These are phyloP conservation scores for Drepanosiphum platanoidis DNA, from an alignment of 2,888 invertebrate species.

Conservation along the genomic window DNA sequence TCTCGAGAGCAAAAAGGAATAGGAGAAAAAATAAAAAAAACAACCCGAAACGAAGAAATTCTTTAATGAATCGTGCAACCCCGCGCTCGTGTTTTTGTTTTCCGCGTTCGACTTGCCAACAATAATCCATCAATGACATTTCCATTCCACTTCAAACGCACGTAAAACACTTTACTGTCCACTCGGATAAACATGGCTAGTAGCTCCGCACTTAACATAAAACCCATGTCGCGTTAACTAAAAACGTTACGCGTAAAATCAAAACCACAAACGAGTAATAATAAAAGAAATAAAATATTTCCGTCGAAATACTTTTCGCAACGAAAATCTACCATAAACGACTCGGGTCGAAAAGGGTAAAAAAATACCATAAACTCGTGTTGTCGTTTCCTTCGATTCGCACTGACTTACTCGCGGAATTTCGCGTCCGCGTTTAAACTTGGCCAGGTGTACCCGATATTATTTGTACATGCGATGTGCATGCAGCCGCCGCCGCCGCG, in stretches of 20 bases:
- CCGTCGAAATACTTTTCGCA: no score
- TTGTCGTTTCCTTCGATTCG: no score
- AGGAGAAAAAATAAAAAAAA: no score
- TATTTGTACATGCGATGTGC: no score
- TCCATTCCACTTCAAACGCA: conserved; percentile 18
- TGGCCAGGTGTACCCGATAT: no score
- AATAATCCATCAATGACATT: conserved; percentile 21
- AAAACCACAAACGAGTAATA: neutral
- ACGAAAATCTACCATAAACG: no score
- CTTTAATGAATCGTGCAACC: neutral
- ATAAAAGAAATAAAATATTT: neutral
- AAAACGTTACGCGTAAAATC: neutral
- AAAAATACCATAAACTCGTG: no score
- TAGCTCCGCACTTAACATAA: neutral
- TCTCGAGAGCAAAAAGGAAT: neutral
- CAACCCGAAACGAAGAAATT: no score
- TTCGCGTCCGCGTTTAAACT: no score
- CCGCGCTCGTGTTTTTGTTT: neutral
- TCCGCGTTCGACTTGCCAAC: neutral
- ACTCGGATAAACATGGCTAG: conserved; percentile 12
- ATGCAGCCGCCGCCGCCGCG: no score
- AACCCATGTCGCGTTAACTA: neutral
- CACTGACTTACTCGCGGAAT: no score
- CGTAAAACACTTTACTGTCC: neutral
- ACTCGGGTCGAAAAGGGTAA: no score